These are phyloP conservation scores for Scaptomyza graminum DNA, from an alignment of 1,140 invertebrate genomes.

Conservation along the genomic window DNA sequence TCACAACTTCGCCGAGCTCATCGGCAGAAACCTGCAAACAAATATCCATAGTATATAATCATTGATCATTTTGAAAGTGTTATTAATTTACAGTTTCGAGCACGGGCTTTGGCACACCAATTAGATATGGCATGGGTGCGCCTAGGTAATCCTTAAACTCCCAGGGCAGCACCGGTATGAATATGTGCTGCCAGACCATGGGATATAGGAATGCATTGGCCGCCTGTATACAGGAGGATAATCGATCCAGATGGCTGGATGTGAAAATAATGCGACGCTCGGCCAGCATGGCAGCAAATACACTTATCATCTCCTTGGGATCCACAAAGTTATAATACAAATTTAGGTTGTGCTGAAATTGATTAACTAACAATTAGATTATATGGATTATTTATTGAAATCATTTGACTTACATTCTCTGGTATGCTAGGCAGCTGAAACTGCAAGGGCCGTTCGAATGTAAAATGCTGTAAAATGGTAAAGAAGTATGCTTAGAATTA, in stretches of 20 bases:
- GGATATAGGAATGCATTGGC: slow-evolving; percentile 97
- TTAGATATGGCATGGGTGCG: slow-evolving; percentile 97
- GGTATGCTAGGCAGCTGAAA: slow-evolving; percentile 95
- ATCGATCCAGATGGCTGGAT: slow-evolving; percentile 92
- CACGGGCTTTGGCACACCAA: slow-evolving; percentile 94
- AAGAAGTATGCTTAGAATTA: neutral
- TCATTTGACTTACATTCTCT: slow-evolving; percentile 92
- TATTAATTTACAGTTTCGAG: slow-evolving; percentile 85
- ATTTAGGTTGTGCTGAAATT: slow-evolving; percentile 94
- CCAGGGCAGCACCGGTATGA: slow-evolving; percentile 95
- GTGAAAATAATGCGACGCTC: slow-evolving; percentile 96
- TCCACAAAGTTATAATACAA: slow-evolving; percentile 98
- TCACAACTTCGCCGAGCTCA: slow-evolving; percentile 95
- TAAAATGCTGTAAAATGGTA: slow-evolving; percentile 88
- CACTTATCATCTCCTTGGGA: slow-evolving; percentile 94
- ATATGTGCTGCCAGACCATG: slow-evolving; percentile 99
- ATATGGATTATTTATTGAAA: neutral
- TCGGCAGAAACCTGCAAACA: slow-evolving; percentile 87
- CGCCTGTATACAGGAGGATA: slow-evolving; percentile 97
- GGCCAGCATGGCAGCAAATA: slow-evolving; percentile 97
- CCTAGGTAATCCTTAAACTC: slow-evolving; percentile 95
- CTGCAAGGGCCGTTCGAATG: slow-evolving; percentile 90
- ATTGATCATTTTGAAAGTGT: neutral
- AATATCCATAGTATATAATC: slow-evolving; percentile 77
- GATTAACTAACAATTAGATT: slow-evolving; percentile 20